Conservation (phyloP, 1,140 invertebrate genomes). For the Drosophila melanica region DNA sequence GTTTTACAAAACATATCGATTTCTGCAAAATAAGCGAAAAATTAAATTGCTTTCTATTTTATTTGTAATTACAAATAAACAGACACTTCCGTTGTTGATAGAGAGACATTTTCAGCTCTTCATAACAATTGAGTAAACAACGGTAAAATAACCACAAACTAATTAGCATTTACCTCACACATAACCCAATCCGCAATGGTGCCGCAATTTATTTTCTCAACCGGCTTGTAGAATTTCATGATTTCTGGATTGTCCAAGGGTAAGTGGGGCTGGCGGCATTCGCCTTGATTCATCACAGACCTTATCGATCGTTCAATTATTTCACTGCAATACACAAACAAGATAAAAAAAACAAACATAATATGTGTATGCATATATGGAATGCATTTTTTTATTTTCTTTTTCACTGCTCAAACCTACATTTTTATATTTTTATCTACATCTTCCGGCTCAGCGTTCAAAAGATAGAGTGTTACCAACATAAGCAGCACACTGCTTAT, state of each 20-base stretch:
- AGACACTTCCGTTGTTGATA: neutral
- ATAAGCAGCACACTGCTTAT: constrained; percentile 13
- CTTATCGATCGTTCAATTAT: constrained; percentile 84
- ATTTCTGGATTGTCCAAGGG: constrained; percentile 88
- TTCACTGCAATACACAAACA: constrained; percentile 48
- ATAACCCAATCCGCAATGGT: constrained; percentile 86
- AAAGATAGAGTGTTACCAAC: constrained; percentile 20
- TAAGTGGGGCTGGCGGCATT: constrained; percentile 88
- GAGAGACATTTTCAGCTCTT: neutral
- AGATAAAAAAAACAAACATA: constrained; percentile 13
- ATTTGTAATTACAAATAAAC: too few species aligned
- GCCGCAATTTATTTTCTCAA: constrained; percentile 87
- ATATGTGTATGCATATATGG: neutral
- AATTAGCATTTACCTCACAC: constrained; percentile 79
- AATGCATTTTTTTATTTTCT: neutral
- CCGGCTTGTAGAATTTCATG: constrained; percentile 87
- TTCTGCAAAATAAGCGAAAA: constrained; percentile 35
- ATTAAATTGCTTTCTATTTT: neutral
- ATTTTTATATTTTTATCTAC: constrained; percentile 37
- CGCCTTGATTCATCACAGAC: constrained; percentile 77
- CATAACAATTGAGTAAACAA: neutral
- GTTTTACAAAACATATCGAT: constrained; percentile 85
- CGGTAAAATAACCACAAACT: neutral
- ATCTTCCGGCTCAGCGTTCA: constrained; percentile 29
- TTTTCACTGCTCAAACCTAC: constrained; percentile 19